Evolutionary conservation across 2,797 vertebrate species (phyloP).

Genomic region (Chaetodon trifasciatus): DNA sequence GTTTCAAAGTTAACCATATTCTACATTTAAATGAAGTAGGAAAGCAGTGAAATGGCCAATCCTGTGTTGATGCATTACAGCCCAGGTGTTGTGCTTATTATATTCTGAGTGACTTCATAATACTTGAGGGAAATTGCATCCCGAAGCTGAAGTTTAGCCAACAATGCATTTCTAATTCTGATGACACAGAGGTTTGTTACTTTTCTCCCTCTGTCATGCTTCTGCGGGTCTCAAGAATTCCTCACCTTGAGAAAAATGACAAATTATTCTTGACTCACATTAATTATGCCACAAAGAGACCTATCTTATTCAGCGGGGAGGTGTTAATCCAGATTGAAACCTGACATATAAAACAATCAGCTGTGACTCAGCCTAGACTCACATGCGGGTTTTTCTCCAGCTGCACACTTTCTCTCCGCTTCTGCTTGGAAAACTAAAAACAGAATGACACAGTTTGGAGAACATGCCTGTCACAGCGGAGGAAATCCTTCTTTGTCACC

Average conservation of each 20-base stretch:
- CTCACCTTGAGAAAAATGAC: slow-evolving; percentile 81
- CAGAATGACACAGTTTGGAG: slow-evolving; percentile 33
- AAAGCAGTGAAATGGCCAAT: neutral
- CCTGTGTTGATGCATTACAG: slow-evolving; percentile 19
- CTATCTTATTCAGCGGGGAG: slow-evolving; percentile 36
- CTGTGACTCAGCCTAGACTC: slow-evolving; percentile 36
- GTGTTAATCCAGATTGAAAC: slow-evolving; percentile 57
- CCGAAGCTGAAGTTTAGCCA: slow-evolving; percentile 52
- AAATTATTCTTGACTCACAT: slow-evolving; percentile 65
- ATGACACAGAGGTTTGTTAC: slow-evolving; percentile 83
- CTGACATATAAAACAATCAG: slow-evolving; percentile 40
- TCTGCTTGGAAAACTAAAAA: slow-evolving; percentile 46
- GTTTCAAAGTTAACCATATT: neutral
- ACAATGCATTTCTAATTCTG: slow-evolving; percentile 78
- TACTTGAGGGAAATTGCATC: slow-evolving; percentile 40
- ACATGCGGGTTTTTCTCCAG: neutral
- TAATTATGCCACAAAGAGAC: slow-evolving; percentile 56
- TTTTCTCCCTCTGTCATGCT: slow-evolving; percentile 73
- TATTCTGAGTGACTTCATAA: slow-evolving; percentile 38
- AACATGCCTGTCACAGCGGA: slow-evolving; percentile 46
- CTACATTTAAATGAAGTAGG: slow-evolving; percentile 15
- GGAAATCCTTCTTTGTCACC: slow-evolving; percentile 52
- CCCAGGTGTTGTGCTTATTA: slow-evolving; percentile 23
- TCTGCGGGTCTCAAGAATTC: slow-evolving; percentile 86
- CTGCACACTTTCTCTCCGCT: slow-evolving; percentile 14